A percentile compares a stretch with the other conserved stretches of the same genome.
phyloP scores from a whole-genome alignment of 1,140 invertebrate species.

The Bombus pascuorum region DNA sequence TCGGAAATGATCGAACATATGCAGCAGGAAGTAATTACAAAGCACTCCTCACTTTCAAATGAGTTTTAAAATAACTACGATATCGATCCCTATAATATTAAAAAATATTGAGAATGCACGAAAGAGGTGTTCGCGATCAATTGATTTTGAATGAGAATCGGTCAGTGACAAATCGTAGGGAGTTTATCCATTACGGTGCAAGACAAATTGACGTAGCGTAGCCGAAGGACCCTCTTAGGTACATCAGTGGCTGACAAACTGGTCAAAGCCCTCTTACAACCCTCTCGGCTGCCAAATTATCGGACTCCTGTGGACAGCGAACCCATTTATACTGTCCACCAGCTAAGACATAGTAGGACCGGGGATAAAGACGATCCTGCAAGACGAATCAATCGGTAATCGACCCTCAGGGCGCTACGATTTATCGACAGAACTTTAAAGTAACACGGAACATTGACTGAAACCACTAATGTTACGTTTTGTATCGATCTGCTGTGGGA shows the following conservation, averaged over 20 bases:
- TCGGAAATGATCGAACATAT: too few relatives aligned
- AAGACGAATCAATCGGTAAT: conserved; percentile 22
- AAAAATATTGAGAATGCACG: conserved; percentile 7
- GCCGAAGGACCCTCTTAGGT: conserved; percentile 70
- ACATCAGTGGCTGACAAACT: conserved; percentile 79
- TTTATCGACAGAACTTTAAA: background rate
- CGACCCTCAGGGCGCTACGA: background rate
- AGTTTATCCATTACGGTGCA: conserved; percentile 77
- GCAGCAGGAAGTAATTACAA: too few relatives aligned
- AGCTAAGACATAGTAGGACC: conserved; percentile 37
- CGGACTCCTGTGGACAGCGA: conserved; percentile 77
- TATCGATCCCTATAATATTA: background rate
- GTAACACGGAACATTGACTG: background rate
- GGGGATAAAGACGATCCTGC: conserved; percentile 34
- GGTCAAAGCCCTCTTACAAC: conserved; percentile 75
- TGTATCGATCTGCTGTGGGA: too few relatives aligned
- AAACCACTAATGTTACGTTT: too few relatives aligned
- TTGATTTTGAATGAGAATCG: conserved; percentile 37
- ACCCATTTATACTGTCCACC: conserved; percentile 76
- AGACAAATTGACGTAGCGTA: conserved; percentile 76
- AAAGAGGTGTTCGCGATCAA: conserved; percentile 30
- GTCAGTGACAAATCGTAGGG: conserved; percentile 64
- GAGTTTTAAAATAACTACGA: background rate
- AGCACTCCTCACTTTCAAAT: background rate
- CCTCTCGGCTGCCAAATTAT: conserved; percentile 78